Evolutionary conservation across 2,888 invertebrate species (phyloP), one percentile per base, ranked within the genome.

Genomic region (Notodonta ziczac): DNA sequence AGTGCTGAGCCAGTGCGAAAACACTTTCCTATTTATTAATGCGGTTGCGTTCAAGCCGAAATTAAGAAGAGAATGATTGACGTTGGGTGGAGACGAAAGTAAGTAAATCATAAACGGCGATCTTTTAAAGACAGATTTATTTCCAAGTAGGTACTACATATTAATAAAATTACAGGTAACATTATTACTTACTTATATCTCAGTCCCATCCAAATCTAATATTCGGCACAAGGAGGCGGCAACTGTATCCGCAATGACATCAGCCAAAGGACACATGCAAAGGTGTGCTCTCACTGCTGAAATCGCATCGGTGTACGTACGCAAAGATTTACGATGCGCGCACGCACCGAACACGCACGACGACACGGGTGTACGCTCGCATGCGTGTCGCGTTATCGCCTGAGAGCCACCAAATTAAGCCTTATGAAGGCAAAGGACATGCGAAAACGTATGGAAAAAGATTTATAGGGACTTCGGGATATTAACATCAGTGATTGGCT

Each of bases 361-460:
- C 75, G 76, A 84, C 84, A 82, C 74, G 78, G 77, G 74, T 77
- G 77, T 71, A 51, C 75, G 73, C 67, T 74, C 75, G 78, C 78
- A 82, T 87, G 89, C 88, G 84, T 87, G 87, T 85, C 82, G 81
- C 78, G 80, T 85, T 90, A 90, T 89, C 89, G 80, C 78, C 74
- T 44, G 50, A 46, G 78, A 77, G 73, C 81, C 82, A 78, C 87
- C 86, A 88, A 90, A 89, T 90, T 89, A 89, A 90, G 73, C 83
- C 78, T 88, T 84, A 89, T 89, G 87, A 90, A 90, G 89, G 87
- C 85, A 82, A 86, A 85, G 82, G 84, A 82, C 84, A 76, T 72
- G 74, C 76, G 76, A 69, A 73, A 74, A 75, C 75, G 74, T 73
- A 73, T 73, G 70, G 74, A 71, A 71, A 68, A 72, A 79, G 78